Evolutionary conservation across 64 coral and sea anemone genomes (phyloP).

Genomic region (Exaiptasia diaphana): DNA sequence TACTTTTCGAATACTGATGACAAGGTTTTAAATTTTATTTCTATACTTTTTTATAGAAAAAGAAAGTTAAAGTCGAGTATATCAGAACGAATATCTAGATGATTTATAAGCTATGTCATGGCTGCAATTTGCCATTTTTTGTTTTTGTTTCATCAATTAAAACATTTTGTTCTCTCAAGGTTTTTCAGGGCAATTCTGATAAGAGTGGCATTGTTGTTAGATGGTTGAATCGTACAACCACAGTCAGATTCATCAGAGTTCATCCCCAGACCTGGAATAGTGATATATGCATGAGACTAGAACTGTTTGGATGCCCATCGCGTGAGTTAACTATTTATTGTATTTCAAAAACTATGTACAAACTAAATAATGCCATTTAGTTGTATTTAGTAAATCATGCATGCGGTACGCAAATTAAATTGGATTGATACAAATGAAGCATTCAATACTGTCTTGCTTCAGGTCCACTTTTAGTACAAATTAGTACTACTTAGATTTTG

Average conservation of each 20-base stretch:
- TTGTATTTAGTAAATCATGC: background rate
- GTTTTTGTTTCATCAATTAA: no score
- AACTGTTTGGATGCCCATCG: conserved; percentile 27
- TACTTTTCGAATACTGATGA: conserved; percentile 10
- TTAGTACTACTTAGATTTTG: no score
- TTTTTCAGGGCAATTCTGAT: conserved; percentile 24
- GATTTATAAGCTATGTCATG: no score
- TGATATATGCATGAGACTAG: conserved; percentile 42
- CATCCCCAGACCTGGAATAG: background rate
- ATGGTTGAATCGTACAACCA: background rate
- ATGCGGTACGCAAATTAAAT: background rate
- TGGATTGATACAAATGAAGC: no score
- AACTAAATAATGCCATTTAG: no score
- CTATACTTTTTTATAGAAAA: background rate
- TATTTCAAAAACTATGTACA: no score
- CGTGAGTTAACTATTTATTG: background rate
- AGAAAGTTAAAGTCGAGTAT: background rate
- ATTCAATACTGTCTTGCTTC: no score
- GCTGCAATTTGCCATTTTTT: background rate
- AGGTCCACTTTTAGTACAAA: no score
- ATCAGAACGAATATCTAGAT: background rate
- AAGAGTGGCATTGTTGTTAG: background rate
- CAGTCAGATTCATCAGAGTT: conserved; percentile 13
- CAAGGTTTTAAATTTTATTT: background rate
- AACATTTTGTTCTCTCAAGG: no score